Conservation (phyloP, 2,888 invertebrate genomes). For the Rotaria socialis region DNA sequence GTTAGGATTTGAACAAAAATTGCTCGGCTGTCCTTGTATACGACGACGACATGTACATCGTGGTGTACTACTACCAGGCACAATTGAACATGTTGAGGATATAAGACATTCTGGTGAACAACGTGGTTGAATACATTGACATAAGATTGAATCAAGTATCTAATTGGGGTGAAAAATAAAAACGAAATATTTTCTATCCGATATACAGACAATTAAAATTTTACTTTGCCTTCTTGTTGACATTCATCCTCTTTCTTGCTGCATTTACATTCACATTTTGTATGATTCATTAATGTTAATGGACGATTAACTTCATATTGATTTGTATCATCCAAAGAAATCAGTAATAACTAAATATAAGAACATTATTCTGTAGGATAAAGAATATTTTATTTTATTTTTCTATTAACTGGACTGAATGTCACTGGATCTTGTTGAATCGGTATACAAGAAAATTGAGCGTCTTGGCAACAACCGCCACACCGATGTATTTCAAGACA, state of each 20-base stretch:
- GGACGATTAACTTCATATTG: constrained; percentile 5
- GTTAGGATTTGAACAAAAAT: neutral
- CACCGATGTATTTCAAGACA: constrained; percentile 33
- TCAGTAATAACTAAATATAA: constrained; percentile 34
- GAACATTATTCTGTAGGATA: neutral
- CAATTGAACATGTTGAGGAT: neutral
- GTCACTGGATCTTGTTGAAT: neutral
- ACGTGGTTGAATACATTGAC: constrained; percentile 30
- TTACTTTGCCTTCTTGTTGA: constrained; percentile 11
- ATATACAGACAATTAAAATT: neutral
- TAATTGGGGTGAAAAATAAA: neutral
- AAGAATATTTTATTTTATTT: neutral
- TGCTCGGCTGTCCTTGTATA: neutral
- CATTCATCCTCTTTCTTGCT: neutral
- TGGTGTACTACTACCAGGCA: constrained; percentile 1
- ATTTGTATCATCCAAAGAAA: neutral
- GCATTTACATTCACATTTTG: constrained; percentile 33
- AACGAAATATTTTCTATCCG: neutral
- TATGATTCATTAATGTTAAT: constrained; percentile 28
- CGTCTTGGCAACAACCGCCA: constrained; percentile 38
- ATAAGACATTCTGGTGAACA: constrained; percentile 10
- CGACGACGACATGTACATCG: neutral
- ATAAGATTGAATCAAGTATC: neutral
- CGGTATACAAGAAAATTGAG: constrained; percentile 19
- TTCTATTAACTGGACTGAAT: neutral